Base-by-base conservation (phyloP, 2,797 vertebrate genomes). In the Phataginus tricuspis region DNA sequence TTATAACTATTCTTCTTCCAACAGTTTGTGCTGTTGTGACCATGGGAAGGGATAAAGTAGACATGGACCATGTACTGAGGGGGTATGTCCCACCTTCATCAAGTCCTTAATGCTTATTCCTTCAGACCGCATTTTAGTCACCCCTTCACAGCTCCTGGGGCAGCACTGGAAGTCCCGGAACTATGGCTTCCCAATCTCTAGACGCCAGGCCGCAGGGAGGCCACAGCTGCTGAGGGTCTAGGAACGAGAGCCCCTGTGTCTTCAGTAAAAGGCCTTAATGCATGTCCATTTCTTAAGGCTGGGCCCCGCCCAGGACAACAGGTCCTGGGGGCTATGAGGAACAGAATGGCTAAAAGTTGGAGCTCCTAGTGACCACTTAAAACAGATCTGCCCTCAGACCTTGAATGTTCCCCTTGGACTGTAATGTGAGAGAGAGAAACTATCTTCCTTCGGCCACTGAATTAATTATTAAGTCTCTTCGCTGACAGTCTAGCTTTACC, bases 391-490 rank as follows among this genome's bases (percentile, higher is more conserved):
- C n/a, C 51, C 66, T 59, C 6, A 9, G 71, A 29, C 11, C n/a
- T 83, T 2, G 7, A 19, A 57, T 14, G 19, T 9, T 69, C 39
- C 19, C n/a, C 15, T 25, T 9, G 15, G 19, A 18, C 45, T 45
- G 57, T 71, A 53, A 94, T 0, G 0, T 27, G 45, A 91, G 71
- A 75, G 15, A 78, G 34, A 68, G 49, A 51, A 87, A 55, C 14
- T 57, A 0, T 87, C 79, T 86, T 87, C 63, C 68, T 93, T 69
- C 42, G 71, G 86, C 5, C 55, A 72, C 23, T 87, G 59, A 91
- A 77, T 92, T 82, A 66, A 85, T 92, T 74, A 84, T 64, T 71
- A 71, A 27, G 7, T 34, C 53, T 94, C 80, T 74, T 75, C 27
- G 10, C 64, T 64, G 23, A 51, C 23, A 6, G 27, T 49, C 71